Percentiles rank a stretch among this genome's conserved stretches.
These are phyloP conservation scores for Phrynosoma blainvillii DNA, from an alignment of 2,113 vertebrate species.

Conservation along the genomic window DNA sequence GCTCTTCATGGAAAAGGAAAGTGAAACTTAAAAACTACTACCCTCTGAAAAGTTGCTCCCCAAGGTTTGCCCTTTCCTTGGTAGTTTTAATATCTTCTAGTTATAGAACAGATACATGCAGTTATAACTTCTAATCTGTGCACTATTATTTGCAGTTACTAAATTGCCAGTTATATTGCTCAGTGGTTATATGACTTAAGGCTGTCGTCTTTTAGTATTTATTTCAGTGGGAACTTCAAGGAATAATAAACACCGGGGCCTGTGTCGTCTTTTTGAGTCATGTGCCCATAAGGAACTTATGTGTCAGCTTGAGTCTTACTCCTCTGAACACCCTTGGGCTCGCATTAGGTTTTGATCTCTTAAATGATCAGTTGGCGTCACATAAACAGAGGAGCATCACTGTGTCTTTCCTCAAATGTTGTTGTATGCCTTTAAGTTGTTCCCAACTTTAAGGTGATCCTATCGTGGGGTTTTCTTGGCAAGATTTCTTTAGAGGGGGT, in stretches of 20 bases:
- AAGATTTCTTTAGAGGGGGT: no score
- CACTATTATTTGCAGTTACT: not conserved
- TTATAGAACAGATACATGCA: not conserved
- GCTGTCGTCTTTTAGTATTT: not conserved
- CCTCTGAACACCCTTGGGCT: not conserved
- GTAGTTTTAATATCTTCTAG: not conserved
- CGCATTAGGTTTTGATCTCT: rapidly evolving
- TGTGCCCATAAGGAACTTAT: not conserved
- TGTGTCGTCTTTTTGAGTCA: not conserved
- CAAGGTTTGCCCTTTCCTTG: not conserved
- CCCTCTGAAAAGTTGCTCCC: not conserved
- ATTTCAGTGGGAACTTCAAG: not conserved
- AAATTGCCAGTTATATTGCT: not conserved
- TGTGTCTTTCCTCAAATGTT: no score
- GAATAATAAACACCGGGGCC: not conserved
- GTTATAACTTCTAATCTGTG: no score
- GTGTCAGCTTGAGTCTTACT: not conserved
- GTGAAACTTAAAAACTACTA: not conserved
- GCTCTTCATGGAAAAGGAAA: not conserved
- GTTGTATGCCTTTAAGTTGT: no score
- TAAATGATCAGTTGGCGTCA: no score
- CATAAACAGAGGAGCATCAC: no score
- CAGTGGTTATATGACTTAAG: not conserved
- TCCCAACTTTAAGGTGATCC: no score
- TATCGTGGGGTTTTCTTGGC: no score